Evolutionary conservation across 2,113 vertebrate species (phyloP).

Genomic region (Urocitellus parryii): DNA sequence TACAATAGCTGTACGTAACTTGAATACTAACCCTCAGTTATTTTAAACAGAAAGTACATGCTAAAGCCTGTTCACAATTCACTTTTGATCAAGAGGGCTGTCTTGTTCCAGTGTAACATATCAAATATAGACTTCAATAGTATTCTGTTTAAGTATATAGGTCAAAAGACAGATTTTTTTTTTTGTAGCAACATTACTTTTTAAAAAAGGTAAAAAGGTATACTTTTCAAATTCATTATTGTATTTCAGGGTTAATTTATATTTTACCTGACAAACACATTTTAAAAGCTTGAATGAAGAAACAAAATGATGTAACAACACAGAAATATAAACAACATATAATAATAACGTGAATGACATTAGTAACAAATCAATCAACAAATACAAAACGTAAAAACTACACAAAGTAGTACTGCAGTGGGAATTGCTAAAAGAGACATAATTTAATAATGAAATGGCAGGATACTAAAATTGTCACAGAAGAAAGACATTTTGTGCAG

Average conservation of each 20-base stretch:
- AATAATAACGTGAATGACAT: not conserved
- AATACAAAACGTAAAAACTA: not conserved
- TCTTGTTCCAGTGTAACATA: not conserved
- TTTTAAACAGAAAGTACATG: constrained; percentile 17
- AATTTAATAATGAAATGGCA: not conserved
- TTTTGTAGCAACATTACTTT: not conserved
- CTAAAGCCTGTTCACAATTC: not conserved
- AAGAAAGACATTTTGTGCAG: not conserved
- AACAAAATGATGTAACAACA: not conserved
- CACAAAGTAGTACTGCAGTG: not conserved
- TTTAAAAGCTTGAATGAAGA: not conserved
- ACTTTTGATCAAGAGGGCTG: not conserved
- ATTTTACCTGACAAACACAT: constrained; percentile 21
- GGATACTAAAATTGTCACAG: not conserved
- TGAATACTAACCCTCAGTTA: not conserved
- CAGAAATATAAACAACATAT: constrained; percentile 31
- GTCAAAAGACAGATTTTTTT: constrained; percentile 12
- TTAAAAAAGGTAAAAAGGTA: not conserved
- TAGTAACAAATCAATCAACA: not conserved
- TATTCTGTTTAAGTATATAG: not conserved
- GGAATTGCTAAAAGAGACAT: not conserved
- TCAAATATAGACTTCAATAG: not conserved
- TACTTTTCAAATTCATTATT: constrained; percentile 31
- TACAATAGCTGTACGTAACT: not conserved
- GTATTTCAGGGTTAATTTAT: constrained; percentile 6